Evolutionary conservation across 2,888 invertebrate genomes (phyloP), one percentile per base, ranked within the genome.

Genomic region (Thereva unica): DNA sequence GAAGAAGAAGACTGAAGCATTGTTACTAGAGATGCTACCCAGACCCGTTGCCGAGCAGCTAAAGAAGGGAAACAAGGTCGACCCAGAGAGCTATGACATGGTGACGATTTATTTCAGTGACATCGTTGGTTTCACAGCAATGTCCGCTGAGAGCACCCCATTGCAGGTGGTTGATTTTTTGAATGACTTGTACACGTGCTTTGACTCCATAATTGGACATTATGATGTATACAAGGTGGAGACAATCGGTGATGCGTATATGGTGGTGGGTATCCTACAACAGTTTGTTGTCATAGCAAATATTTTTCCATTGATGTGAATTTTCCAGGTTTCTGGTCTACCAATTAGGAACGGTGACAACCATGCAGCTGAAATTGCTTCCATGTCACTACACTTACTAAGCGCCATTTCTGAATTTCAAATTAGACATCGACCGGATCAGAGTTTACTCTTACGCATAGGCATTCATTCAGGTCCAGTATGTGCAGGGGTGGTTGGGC

Each of bases 161-260:
- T 81, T 94, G 56, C 91, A 94, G 85, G 93, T 97, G 44, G 96
- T 97, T 5, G 91, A 94, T 79, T 91, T 97, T 76, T 82, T 97
- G 53, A 97, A 97, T 78, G 95, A 95, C 80, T 84, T 97, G 47
- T 97, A 97, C 82, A 96, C 96, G 3, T 90, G 92, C 74, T 97
- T 97, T 76, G 97, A 97, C 79, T 93, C 94, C 0, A 95, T 94
- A 71, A 90, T 97, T 74, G 95, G 93, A 74, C 89, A 92, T 78
- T 96, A 92, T 76, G 93, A 95, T 75, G 94, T 94, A 0, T 95
- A 95, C 81, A 97, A 97, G 84, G 95, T 95, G 61, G 93, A 93
- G 81, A 93, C 92, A 0, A 94, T 94, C 66, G 94, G 94, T 3
- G 94, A 94, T 77, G 94, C 94, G 1, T 95, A 94, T 75, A 94